A percentile compares a stretch with the other conserved stretches of the same genome.
phyloP scores from a whole-genome alignment of 2,888 invertebrate species.

The Marasmarcha lunaedactyla region DNA sequence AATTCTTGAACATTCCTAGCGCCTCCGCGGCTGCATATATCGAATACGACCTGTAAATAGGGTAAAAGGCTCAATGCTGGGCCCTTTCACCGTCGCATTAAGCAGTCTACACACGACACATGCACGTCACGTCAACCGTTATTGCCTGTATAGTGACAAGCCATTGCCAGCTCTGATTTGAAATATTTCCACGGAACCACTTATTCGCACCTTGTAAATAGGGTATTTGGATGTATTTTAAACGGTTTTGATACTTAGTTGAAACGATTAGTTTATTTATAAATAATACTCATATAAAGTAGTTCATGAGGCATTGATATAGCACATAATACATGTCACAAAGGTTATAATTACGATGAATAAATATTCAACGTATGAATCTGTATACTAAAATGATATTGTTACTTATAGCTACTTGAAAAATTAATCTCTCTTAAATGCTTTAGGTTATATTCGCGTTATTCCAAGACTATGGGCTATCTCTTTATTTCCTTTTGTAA shows the following conservation, averaged over 20 bases:
- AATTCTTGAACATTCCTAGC: no score
- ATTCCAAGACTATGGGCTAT: no score
- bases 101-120: slow-evolving; percentile 50
- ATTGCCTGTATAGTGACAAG: slow-evolving; percentile 46
- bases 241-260: slow-evolving; percentile 33
- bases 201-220: slow-evolving; percentile 57
- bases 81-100: slow-evolving; percentile 50
- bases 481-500: no score
- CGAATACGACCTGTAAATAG: slow-evolving; percentile 37
- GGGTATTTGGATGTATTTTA: slow-evolving; percentile 21
- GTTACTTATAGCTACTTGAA: no score
- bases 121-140: slow-evolving; percentile 47
- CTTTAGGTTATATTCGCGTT: no score
- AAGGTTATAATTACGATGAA: no score
- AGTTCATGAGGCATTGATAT: no score
- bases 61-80: slow-evolving; percentile 38
- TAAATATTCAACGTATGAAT: no score
- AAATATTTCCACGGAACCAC: slow-evolving; percentile 69
- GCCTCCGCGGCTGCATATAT: background rate
- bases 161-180: slow-evolving; percentile 57
- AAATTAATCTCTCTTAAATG: no score
- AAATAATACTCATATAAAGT: slow-evolving; percentile 1
- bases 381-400: no score
- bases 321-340: no score
- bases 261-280: background rate